Conservation (phyloP, 2,797 vertebrate species). For the Heliangelus exortis region DNA sequence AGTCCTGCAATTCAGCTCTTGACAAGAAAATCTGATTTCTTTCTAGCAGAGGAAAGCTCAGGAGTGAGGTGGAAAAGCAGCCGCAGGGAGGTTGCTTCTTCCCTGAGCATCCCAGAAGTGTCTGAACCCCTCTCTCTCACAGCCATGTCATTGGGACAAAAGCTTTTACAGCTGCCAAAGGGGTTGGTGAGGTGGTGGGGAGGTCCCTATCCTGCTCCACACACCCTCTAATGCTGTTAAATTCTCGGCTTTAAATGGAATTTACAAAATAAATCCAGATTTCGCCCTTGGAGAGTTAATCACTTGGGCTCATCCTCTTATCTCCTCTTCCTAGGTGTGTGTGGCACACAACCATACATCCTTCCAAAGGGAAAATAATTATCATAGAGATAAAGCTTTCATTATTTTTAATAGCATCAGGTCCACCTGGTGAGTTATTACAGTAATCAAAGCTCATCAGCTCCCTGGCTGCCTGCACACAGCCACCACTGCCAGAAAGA, state of each 20-base stretch:
- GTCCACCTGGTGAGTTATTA: slow-evolving; percentile 44
- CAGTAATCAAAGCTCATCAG: slow-evolving; percentile 60
- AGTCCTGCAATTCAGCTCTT: not conserved
- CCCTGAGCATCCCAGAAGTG: not conserved
- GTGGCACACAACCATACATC: accelerated
- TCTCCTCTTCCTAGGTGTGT: not conserved
- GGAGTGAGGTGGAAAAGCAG: not conserved
- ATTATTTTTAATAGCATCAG: slow-evolving; percentile 18
- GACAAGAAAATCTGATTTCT: not conserved
- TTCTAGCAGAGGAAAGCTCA: not conserved
- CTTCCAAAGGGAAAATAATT: slow-evolving; percentile 21
- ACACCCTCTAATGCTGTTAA: too few species aligned
- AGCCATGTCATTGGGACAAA: not conserved
- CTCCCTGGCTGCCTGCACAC: slow-evolving; percentile 19
- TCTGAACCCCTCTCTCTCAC: not conserved
- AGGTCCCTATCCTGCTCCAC: not conserved
- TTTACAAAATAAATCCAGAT: too few species aligned
- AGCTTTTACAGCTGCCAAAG: not conserved
- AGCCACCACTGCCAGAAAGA: not conserved
- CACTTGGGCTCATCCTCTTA: not conserved
- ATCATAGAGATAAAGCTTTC: slow-evolving; percentile 5
- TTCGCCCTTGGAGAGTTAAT: not conserved
- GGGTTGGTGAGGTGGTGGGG: not conserved
- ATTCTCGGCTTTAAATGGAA: too few species aligned
- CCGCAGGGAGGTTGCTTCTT: not conserved